phyloP scores from a whole-genome alignment of 2,797 vertebrate genomes.

The Falco peregrinus region DNA sequence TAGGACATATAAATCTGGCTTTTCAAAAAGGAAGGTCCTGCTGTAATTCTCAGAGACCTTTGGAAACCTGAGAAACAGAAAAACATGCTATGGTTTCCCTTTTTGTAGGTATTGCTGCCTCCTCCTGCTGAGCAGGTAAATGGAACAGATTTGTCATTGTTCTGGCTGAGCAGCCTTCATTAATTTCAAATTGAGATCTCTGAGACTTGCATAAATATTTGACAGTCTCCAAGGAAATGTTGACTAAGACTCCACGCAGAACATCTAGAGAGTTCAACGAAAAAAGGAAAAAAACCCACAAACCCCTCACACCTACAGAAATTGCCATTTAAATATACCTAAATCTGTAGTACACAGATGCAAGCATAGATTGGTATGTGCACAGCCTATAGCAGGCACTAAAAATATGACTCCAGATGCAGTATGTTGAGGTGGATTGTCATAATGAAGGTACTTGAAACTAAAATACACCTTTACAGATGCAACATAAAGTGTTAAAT shows the following conservation, averaged over 20 bases:
- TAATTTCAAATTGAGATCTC: slow-evolving; percentile 71
- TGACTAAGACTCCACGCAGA: slow-evolving; percentile 49
- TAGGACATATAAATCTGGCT: background rate
- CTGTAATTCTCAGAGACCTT: slow-evolving; percentile 5
- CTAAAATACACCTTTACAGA: background rate
- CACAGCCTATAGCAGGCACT: background rate
- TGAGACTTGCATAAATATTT: slow-evolving; percentile 69
- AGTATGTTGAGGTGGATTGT: background rate
- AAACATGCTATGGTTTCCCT: background rate
- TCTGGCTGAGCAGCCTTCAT: slow-evolving; percentile 70
- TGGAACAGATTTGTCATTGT: slow-evolving; percentile 65
- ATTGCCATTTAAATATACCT: slow-evolving; percentile 7
- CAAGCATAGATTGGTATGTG: background rate
- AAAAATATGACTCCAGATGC: background rate
- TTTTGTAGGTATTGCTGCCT: slow-evolving; percentile 27
- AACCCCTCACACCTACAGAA: slow-evolving; percentile 7
- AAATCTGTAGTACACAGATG: background rate
- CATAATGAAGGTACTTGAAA: background rate
- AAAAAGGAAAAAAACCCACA: background rate
- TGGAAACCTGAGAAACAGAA: slow-evolving; percentile 10
- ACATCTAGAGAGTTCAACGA: slow-evolving; percentile 29
- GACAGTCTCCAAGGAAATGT: slow-evolving; percentile 68
- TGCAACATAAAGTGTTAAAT: background rate
- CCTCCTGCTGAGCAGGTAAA: slow-evolving; percentile 60
- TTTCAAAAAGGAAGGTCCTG: background rate